phyloP scores from a whole-genome alignment of 2,113 vertebrate genomes.

The Poecilia latipinna region DNA sequence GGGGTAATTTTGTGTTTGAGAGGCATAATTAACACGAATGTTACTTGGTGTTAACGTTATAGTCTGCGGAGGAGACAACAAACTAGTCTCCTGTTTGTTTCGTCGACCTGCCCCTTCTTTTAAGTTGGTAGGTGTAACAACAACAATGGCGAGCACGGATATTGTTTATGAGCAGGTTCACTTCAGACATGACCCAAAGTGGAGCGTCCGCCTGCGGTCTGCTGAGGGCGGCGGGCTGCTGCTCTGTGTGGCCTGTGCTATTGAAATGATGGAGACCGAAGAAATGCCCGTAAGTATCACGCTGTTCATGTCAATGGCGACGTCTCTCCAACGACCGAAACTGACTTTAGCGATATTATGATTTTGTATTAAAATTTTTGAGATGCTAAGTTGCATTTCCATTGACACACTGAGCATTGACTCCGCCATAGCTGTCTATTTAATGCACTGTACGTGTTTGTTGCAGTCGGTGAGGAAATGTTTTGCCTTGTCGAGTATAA shows the following conservation, averaged over 20 bases:
- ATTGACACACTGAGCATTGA: neutral
- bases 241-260: slow-evolving; percentile 86
- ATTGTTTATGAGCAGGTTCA: slow-evolving; percentile 76
- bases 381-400: neutral
- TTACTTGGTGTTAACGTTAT: neutral
- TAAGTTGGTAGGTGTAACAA: neutral
- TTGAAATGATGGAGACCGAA: slow-evolving; percentile 82
- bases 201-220: slow-evolving; percentile 66
- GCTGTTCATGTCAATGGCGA: neutral
- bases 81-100: too few species aligned
- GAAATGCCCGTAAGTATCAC: slow-evolving; percentile 79
- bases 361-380: too few species aligned
- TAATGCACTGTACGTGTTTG: neutral
- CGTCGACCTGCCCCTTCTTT: too few species aligned
- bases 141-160: slow-evolving; percentile 53
- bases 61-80: neutral
- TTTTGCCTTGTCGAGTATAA: slow-evolving; percentile 81
- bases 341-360: neutral
- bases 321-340: neutral
- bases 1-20: neutral
- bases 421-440: neutral
- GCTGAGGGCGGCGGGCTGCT: slow-evolving; percentile 40
- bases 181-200: slow-evolving; percentile 79
- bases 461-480: slow-evolving; percentile 88
- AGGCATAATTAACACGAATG: neutral